Conservation (phyloP, 2,797 vertebrate species). For the Scleropages formosus region DNA sequence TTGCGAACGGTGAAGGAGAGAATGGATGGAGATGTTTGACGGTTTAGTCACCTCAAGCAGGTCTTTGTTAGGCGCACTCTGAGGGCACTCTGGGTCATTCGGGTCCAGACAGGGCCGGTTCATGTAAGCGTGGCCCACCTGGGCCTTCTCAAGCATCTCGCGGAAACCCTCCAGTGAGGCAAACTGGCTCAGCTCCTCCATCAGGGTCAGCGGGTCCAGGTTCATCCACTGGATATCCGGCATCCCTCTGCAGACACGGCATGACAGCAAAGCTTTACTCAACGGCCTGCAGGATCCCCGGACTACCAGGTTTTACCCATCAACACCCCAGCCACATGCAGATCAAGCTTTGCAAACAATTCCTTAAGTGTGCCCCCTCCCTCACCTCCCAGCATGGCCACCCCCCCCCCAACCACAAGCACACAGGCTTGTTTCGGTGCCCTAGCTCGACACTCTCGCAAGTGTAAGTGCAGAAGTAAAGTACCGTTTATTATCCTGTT, state of each 20-base stretch:
- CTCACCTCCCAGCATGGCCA: background rate
- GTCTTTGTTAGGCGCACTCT: constrained; percentile 87
- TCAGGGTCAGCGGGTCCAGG: constrained; percentile 89
- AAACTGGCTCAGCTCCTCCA: constrained; percentile 92
- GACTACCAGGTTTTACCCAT: background rate
- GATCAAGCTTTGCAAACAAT: background rate
- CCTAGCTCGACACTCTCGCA: constrained; percentile 30
- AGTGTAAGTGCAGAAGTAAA: constrained; percentile 76
- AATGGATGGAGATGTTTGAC: background rate
- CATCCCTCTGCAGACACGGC: constrained; percentile 74
- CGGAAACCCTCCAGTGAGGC: constrained; percentile 90
- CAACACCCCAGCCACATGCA: background rate
- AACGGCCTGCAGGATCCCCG: background rate
- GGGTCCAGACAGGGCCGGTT: constrained; percentile 90
- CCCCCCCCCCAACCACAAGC: background rate
- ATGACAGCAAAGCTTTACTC: background rate
- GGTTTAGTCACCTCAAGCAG: constrained; percentile 72
- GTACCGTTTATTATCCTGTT: constrained; percentile 93
- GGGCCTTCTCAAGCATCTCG: constrained; percentile 94
- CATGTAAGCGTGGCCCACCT: constrained; percentile 93
- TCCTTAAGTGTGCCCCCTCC: background rate
- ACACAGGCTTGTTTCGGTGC: constrained; percentile 28
- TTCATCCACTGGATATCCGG: constrained; percentile 98
- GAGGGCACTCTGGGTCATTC: constrained; percentile 83
- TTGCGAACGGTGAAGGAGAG: background rate